Percentiles rank a stretch among this genome's conserved stretches.
These are phyloP conservation scores for Marisa cornuarietis DNA, from an alignment of 1,140 invertebrate species.

Conservation along the genomic window DNA sequence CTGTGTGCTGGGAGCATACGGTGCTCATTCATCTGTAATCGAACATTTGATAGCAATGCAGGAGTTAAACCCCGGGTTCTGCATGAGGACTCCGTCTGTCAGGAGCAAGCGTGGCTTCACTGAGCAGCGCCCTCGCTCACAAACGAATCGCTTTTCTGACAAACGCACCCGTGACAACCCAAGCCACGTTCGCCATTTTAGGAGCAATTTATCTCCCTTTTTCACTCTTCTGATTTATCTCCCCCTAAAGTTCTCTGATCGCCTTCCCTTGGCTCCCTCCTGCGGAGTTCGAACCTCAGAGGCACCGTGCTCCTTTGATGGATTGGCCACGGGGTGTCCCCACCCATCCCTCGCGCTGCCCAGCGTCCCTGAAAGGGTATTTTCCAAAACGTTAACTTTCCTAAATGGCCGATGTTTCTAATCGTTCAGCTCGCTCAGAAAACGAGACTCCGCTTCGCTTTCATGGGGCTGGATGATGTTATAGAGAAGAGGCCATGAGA, in stretches of 20 bases:
- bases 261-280: conserved; percentile 17
- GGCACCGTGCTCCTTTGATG: conserved; percentile 10
- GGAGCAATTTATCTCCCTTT: conserved; percentile 5
- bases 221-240: conserved; percentile 7
- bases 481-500: not conserved
- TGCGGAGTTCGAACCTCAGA: conserved; percentile 16
- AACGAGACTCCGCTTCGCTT: not conserved
- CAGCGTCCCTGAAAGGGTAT: conserved; percentile 16
- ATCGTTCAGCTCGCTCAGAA: conserved; percentile 11
- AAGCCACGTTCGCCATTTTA: too few species aligned
- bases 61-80: too few species aligned
- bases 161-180: too few species aligned
- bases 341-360: not conserved
- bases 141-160: too few species aligned
- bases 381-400: conserved; percentile 25
- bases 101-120: too few species aligned
- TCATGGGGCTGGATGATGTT: not conserved
- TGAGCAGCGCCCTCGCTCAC: too few species aligned
- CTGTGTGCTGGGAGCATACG: too few species aligned
- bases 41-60: too few species aligned
- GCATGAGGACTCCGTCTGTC: too few species aligned
- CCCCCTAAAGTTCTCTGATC: conserved; percentile 11
- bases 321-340: conserved; percentile 11
- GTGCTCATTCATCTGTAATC: too few species aligned
- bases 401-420: conserved; percentile 24